phyloP scores from a whole-genome alignment of 2,888 invertebrate species.

The Ichneumoninae sp. region DNA sequence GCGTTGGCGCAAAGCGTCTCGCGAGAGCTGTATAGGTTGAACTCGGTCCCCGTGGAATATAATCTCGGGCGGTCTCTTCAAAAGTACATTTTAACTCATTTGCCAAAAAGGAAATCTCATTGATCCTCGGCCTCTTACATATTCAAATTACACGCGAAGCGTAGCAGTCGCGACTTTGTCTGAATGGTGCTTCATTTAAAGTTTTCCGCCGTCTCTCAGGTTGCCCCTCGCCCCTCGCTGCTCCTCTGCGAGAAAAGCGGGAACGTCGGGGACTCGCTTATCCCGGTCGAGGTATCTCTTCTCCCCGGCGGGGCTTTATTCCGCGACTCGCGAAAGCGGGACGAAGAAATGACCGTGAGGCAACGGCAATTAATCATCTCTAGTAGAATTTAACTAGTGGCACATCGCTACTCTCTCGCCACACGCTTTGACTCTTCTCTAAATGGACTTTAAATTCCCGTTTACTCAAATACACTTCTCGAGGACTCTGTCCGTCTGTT shows the following conservation, averaged over 20 bases:
- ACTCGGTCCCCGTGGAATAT: slow-evolving; percentile 51
- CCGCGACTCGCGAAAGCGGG: slow-evolving; percentile 46
- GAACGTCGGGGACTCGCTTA: slow-evolving; percentile 61
- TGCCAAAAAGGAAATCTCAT: slow-evolving; percentile 69
- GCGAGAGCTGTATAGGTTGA: slow-evolving; percentile 3
- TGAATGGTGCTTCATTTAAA: slow-evolving; percentile 73
- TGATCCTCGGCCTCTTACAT: slow-evolving; percentile 72
- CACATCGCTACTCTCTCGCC: slow-evolving; percentile 35
- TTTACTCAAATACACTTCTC: slow-evolving; percentile 25
- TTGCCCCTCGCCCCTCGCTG: slow-evolving; percentile 23
- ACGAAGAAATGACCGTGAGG: slow-evolving; percentile 62
- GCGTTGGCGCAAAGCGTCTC: not conserved
- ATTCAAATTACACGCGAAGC: slow-evolving; percentile 70
- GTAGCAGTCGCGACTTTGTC: slow-evolving; percentile 62
- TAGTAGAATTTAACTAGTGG: slow-evolving; percentile 63
- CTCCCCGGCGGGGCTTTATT: slow-evolving; percentile 52
- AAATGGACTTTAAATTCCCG: slow-evolving; percentile 54
- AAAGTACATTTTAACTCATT: slow-evolving; percentile 71
- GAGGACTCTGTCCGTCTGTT: not conserved
- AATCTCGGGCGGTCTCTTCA: slow-evolving; percentile 57
- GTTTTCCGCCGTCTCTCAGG: slow-evolving; percentile 58
- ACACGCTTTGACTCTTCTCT: slow-evolving; percentile 25
- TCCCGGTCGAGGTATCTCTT: slow-evolving; percentile 54
- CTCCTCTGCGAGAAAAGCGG: slow-evolving; percentile 27
- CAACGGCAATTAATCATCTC: slow-evolving; percentile 69